Evolutionary conservation across 1,140 invertebrate genomes (phyloP), one percentile per base, ranked within the genome.

Genomic region (Melipona quadrifasciata): DNA sequence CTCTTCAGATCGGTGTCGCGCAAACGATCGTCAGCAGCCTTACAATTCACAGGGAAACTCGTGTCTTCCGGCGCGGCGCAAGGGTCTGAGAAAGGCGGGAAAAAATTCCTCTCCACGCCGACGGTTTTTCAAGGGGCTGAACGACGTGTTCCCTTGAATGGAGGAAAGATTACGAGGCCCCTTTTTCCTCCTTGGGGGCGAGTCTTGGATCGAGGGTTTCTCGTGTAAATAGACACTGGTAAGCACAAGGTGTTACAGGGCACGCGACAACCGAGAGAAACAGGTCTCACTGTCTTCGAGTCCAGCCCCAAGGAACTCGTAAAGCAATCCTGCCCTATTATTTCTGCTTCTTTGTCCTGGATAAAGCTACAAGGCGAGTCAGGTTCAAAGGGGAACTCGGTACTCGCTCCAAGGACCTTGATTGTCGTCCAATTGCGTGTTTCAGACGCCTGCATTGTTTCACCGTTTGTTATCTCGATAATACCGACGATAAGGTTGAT

Each of bases 251-350:
- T 89, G 82, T 70, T 88, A 85, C 78, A 86, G 58, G 58, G 74
- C 85, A 86, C 85, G 72, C 85, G 85, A 89, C 85, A 67, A 70
- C 21, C 73, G 16, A 65, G 71, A 84, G 73, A 57, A 75, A 68
- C 88, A 89, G 88, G 88, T 90, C 67, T 76, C 85, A 90, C 58
- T 90, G 77, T 89, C 77, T 86, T 86, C 53, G 34, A n/a, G 64
- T 39, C n/a, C 74, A 10, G 67, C 53, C 68, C 70, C 31, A 77
- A 71, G 72, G 24, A 76, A 55, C 65, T 39, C 19, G n/a, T n/a
- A 65, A 55, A n/a, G 68, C 19, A 57, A 57, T 58, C 47, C 39
- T n/a, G 17, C 34, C 34, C 65, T 71, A 68, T 80, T 76, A 80
- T 80, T 65, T 51, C 61, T n/a, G 4, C 12, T 27, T 31, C 65